Conservation (phyloP, 2,797 vertebrate genomes). For the Stomatorhinus walkeri region DNA sequence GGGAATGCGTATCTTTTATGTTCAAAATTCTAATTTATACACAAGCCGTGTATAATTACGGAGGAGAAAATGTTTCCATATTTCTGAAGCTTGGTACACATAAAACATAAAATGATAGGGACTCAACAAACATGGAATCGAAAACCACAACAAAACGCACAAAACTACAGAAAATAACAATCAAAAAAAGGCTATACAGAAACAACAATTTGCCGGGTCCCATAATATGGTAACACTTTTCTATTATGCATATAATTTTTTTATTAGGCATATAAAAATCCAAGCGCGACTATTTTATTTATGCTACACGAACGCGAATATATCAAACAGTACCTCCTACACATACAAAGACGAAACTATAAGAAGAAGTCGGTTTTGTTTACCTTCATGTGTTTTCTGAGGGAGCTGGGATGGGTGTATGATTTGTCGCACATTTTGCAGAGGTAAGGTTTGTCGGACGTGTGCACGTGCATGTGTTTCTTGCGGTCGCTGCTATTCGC, state of each 20-base stretch:
- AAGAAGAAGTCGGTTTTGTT: constrained; percentile 25
- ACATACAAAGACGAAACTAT: not conserved
- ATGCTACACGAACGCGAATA: not conserved
- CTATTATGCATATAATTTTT: not conserved
- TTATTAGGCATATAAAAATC: not conserved
- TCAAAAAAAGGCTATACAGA: not conserved
- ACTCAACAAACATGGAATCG: not conserved
- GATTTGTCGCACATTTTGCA: constrained; percentile 99
- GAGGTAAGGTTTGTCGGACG: constrained; percentile 96
- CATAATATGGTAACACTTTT: not conserved
- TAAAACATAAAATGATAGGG: not conserved
- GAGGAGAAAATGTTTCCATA: not conserved
- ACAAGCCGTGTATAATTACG: not conserved
- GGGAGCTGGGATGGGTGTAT: constrained; percentile 97
- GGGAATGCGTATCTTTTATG: not conserved
- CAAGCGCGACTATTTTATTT: not conserved
- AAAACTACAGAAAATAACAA: not conserved
- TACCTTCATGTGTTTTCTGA: constrained; percentile 99
- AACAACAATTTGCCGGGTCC: not conserved
- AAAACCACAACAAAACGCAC: not conserved
- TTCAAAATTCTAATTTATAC: not conserved
- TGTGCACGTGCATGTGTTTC: constrained; percentile 99
- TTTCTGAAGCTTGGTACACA: not conserved
- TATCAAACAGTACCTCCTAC: not conserved
- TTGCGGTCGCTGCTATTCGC: constrained; percentile 99